Base-by-base conservation (phyloP, 2,888 invertebrate genomes). In the Acleris literana region DNA sequence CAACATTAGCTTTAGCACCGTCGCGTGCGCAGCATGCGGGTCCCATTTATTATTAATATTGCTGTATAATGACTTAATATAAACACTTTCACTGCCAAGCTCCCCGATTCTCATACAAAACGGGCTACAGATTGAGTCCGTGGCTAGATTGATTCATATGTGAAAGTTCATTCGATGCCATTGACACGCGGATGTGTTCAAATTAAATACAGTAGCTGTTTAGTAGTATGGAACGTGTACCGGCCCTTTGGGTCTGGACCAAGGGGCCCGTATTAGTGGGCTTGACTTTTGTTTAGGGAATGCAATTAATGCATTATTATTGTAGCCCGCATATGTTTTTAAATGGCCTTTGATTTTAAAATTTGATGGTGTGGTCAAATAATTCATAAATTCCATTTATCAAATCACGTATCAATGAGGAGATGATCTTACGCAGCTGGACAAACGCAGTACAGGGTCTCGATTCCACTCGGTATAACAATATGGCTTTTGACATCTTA, bases 11-110 rank as follows among this genome's bases (percentile, higher is more conserved):
- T 33, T 33, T 33, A 76, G 70, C 59, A 13, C 39, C 39, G 77
- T 70, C 83, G 83, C 83, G 82, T 82, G 84, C 76, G 75, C 76
- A 70, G 46, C 65, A 85, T 85, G 84, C 84, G 84, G 84, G 84
- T 73, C 39, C 57, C 54, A 61, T 56, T 49, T 54, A 60, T 53
- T 59, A 59, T 51, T 52, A 52, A 52, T 52, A 61, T 46, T 25
- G 55, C 51, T 55, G 51, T 61, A 51, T 65, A 65, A 65, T 65
- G 65, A 56, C 60, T 61, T 60, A 52, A 65, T 65, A 58, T 29
- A 29, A 44, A 46, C 39, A 39, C 39, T 13, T 13, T 39, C 39
- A 39, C 11, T 39, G 39, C 39, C 39, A 9, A 9, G 39, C 39
- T 39, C 13, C 39, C 39, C 13, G 4, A 39, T 39, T 39, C 39